Percentiles rank a stretch among this genome's conserved stretches.
Conservation (phyloP, 2,888 invertebrate species). For the Hirtodrosophila cameraria region DNA sequence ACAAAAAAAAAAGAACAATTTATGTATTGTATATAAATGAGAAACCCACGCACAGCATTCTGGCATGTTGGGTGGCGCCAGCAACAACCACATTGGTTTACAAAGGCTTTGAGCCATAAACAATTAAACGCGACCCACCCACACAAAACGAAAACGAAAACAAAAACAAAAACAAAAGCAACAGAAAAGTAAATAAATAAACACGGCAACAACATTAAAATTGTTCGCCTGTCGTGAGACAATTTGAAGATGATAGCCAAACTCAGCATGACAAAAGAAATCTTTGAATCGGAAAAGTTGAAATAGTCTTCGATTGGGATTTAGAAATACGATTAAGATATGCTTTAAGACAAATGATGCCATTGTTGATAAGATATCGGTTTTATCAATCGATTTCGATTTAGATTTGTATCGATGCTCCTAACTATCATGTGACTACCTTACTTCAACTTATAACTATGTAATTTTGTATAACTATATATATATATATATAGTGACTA, state of each 20-base stretch:
- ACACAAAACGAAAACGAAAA: too few relatives aligned
- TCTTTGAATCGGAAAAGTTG: not conserved
- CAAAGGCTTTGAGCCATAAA: slow-evolving; percentile 54
- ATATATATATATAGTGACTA: too few relatives aligned
- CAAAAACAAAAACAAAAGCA: not conserved
- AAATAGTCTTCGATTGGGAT: too few relatives aligned
- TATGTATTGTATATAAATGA: slow-evolving; percentile 29
- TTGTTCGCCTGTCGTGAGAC: slow-evolving; percentile 34
- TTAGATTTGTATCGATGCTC: too few relatives aligned
- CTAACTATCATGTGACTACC: too few relatives aligned
- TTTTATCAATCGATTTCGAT: too few relatives aligned
- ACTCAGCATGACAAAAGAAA: slow-evolving; percentile 28
- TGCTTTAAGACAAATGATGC: too few relatives aligned
- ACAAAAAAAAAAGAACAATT: slow-evolving; percentile 17
- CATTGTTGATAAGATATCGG: too few relatives aligned
- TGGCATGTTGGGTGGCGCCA: slow-evolving; percentile 49
- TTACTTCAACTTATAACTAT: too few relatives aligned
- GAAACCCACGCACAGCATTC: slow-evolving; percentile 48
- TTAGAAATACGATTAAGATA: too few relatives aligned
- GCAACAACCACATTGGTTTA: slow-evolving; percentile 38
- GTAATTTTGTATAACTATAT: not conserved
- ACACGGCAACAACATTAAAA: slow-evolving; percentile 24
- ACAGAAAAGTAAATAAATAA: slow-evolving; percentile 1
- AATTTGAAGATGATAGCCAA: slow-evolving; percentile 59
- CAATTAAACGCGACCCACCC: slow-evolving; percentile 62